Percentiles rank a stretch among this genome's conserved stretches.
Conservation (phyloP, 64 coral and sea anemone genomes). For the Pocillopora damicornis region DNA sequence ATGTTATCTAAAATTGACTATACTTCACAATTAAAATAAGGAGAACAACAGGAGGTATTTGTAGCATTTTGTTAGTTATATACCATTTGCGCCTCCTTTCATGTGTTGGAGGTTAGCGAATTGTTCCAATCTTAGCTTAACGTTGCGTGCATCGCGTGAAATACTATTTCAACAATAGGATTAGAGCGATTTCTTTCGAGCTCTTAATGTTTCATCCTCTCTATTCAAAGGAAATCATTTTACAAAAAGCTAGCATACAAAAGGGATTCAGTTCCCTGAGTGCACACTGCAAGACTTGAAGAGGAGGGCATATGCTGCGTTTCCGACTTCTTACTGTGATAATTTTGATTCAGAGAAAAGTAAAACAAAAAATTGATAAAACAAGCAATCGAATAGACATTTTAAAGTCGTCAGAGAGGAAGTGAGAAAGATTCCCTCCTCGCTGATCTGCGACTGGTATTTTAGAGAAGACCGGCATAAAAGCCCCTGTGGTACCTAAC, state of each 20-base stretch:
- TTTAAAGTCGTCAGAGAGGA: not conserved
- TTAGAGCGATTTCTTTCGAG: no score
- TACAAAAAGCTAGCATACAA: not conserved
- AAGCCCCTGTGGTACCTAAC: not conserved
- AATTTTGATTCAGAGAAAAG: conserved; percentile 2
- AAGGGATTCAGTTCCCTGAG: not conserved
- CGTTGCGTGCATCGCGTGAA: not conserved
- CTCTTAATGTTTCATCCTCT: not conserved
- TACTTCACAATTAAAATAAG: not conserved
- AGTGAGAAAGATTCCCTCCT: not conserved
- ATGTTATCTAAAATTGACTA: not conserved
- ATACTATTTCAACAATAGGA: conserved; percentile 2
- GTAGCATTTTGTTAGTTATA: no score
- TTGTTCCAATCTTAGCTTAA: not conserved
- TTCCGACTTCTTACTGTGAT: not conserved
- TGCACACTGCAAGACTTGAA: not conserved
- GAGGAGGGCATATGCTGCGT: not conserved
- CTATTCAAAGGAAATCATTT: not conserved
- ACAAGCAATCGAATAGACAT: not conserved
- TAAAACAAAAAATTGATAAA: no score
- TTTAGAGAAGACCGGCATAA: not conserved
- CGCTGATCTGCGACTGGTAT: not conserved
- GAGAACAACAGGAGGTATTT: not conserved
- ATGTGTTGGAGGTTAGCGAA: not conserved
- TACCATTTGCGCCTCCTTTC: not conserved